phyloP scores from a whole-genome alignment of 2,113 vertebrate genomes.

The Puffinus mauretanicus region DNA sequence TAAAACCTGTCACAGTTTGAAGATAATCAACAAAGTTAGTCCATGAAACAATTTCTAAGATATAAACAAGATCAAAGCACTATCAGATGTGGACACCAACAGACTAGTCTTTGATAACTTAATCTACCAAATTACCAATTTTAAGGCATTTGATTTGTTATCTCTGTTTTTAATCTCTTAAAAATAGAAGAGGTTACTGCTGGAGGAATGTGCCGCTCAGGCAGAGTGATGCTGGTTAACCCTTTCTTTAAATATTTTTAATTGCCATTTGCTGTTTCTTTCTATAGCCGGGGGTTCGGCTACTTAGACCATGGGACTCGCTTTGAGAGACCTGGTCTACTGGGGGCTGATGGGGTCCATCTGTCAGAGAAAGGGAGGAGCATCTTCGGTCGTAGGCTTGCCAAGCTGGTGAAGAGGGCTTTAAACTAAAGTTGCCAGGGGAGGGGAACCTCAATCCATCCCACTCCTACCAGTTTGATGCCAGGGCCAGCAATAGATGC shows the following conservation, averaged over 20 bases:
- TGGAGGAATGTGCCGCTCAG: not conserved
- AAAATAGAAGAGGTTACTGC: constrained; percentile 56
- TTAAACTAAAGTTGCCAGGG: not conserved
- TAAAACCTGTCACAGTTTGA: constrained; percentile 54
- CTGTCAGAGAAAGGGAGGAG: not conserved
- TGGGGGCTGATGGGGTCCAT: not conserved
- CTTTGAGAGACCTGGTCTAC: not conserved
- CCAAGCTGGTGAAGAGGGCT: not conserved
- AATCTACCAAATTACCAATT: constrained; percentile 53
- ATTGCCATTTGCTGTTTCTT: not conserved
- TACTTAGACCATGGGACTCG: not conserved
- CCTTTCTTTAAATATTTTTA: not conserved
- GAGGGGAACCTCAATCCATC: not conserved
- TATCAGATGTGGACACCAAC: constrained; percentile 15
- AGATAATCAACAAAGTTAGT: constrained; percentile 57
- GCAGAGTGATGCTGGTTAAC: not conserved
- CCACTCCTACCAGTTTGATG: not conserved
- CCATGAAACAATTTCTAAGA: constrained; percentile 45
- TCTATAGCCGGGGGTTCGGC: not conserved
- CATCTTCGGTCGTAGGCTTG: not conserved
- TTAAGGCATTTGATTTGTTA: constrained; percentile 40
- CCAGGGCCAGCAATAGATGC: not conserved
- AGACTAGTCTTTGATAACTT: constrained; percentile 45
- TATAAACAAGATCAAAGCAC: constrained; percentile 42
- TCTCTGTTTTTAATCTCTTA: constrained; percentile 46